Conservation (phyloP, 2,888 invertebrate genomes). For the Eristalis pertinax region DNA sequence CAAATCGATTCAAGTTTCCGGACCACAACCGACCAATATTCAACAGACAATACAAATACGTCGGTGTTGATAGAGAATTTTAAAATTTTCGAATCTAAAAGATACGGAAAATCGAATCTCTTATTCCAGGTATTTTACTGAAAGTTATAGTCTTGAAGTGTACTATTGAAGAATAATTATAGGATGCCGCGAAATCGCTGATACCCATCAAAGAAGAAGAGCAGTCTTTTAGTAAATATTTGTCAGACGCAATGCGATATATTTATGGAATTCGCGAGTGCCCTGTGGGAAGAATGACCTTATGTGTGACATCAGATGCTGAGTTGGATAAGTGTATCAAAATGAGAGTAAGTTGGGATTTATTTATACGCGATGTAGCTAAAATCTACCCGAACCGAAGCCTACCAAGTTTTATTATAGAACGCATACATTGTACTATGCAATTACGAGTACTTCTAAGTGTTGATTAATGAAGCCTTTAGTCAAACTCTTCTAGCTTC, state of each 20-base stretch:
- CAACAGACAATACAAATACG: constrained; percentile 74
- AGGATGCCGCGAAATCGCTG: constrained; percentile 89
- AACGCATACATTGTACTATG: no score
- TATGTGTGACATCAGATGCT: constrained; percentile 95
- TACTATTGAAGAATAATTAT: constrained; percentile 36
- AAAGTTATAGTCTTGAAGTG: not conserved
- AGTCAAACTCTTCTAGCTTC: no score
- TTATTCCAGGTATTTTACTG: constrained; percentile 86
- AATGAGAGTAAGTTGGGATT: constrained; percentile 87
- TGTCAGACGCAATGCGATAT: constrained; percentile 86
- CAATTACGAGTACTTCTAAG: no score
- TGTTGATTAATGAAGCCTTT: no score
- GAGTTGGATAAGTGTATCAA: constrained; percentile 95
- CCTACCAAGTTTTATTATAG: no score
- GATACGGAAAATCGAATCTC: constrained; percentile 87
- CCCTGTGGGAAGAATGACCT: constrained; percentile 90
- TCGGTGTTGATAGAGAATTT: constrained; percentile 84
- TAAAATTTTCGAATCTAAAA: constrained; percentile 88
- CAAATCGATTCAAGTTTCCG: constrained; percentile 78
- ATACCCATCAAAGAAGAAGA: constrained; percentile 86
- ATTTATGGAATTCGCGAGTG: constrained; percentile 91
- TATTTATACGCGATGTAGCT: no score
- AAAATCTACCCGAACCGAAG: no score
- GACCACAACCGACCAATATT: constrained; percentile 75
- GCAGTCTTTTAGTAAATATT: constrained; percentile 89